Evolutionary conservation across 2,888 invertebrate species (phyloP).

Genomic region (Chrysomela aeneicollis): DNA sequence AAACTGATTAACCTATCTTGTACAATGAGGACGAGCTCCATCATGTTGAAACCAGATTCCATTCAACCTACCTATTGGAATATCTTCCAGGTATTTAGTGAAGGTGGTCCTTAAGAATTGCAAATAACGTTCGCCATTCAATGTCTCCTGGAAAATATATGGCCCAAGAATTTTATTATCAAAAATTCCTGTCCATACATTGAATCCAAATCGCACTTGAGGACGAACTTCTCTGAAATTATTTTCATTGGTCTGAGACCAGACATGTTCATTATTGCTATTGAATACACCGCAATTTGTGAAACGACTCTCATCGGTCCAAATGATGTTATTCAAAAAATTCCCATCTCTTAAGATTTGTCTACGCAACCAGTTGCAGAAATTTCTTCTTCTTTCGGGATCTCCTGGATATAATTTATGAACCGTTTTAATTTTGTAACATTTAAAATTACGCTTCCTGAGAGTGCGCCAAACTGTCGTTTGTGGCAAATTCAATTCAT

Average conservation of each 20-base stretch:
- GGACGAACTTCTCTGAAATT: conserved; percentile 5
- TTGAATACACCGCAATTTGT: too few species aligned
- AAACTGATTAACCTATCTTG: not conserved
- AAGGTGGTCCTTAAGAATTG: conserved; percentile 6
- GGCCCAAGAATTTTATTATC: conserved; percentile 4
- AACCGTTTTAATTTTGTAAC: not conserved
- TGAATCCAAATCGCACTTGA: not conserved
- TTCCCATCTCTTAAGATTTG: too few species aligned
- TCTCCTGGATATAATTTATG: not conserved
- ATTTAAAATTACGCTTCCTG: not conserved
- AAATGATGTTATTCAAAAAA: too few species aligned
- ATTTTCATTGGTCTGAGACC: not conserved
- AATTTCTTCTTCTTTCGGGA: too few species aligned
- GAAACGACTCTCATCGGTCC: too few species aligned
- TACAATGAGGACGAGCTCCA: not conserved
- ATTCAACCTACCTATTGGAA: conserved; percentile 8
- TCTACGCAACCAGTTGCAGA: too few species aligned
- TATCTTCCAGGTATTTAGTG: conserved; percentile 1
- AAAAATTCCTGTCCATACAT: conserved; percentile 5
- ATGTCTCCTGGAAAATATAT: too few species aligned
- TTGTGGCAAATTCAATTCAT: not conserved
- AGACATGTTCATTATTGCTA: too few species aligned
- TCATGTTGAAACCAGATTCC: not conserved
- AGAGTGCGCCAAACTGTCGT: not conserved
- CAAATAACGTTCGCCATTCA: too few species aligned